phyloP scores from a whole-genome alignment of 2,113 vertebrate species.

The Zapus hudsonius region DNA sequence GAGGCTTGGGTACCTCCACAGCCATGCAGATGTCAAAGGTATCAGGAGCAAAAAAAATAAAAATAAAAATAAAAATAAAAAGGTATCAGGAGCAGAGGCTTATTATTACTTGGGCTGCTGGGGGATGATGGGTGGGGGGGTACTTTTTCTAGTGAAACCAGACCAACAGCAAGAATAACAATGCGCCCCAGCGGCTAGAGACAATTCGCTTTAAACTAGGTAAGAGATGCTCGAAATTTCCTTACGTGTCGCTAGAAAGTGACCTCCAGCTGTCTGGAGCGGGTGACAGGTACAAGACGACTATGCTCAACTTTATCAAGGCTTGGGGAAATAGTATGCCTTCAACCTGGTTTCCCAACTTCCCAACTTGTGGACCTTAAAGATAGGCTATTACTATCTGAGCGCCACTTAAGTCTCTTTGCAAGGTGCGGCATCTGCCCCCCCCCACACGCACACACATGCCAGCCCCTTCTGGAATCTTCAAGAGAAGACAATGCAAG shows the following conservation, averaged over 20 bases:
- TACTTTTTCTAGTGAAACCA: constrained; percentile 33
- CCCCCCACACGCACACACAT: background rate
- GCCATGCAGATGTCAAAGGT: background rate
- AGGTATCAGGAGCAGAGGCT: background rate
- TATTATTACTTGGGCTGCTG: background rate
- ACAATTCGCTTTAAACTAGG: background rate
- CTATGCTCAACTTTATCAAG: background rate
- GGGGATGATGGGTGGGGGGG: background rate
- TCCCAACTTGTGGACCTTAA: background rate
- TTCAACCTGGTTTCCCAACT: constrained; percentile 14
- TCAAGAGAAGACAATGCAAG: background rate
- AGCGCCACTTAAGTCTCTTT: background rate
- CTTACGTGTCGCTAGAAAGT: background rate
- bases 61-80: too few species aligned
- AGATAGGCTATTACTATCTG: background rate
- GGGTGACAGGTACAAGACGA: background rate
- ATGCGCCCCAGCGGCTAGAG: background rate
- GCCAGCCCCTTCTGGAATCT: background rate
- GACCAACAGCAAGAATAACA: constrained; percentile 8
- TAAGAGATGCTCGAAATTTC: background rate
- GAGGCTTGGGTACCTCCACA: background rate
- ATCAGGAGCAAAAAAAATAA: background rate
- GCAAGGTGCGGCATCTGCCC: background rate
- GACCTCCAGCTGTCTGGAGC: background rate
- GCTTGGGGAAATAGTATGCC: background rate